Conservation (phyloP, 2,888 invertebrate genomes). For the Drosophila pseudotalamancana region DNA sequence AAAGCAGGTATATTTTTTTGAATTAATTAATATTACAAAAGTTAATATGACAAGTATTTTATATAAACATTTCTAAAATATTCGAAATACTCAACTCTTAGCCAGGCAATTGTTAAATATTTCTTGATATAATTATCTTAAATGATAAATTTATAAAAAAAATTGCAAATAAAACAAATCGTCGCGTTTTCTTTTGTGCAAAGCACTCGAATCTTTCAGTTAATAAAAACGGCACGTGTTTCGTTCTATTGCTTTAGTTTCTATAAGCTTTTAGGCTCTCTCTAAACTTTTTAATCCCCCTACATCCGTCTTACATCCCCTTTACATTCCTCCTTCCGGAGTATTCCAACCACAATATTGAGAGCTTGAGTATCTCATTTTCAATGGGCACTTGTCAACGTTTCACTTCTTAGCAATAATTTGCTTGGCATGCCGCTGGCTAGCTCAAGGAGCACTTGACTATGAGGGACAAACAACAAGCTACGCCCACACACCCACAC, state of each 20-base stretch:
- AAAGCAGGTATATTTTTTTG: too few species aligned
- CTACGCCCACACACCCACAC: slow-evolving; percentile 22
- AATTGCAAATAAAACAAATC: too few species aligned
- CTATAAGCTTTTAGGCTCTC: neutral
- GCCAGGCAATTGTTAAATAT: too few species aligned
- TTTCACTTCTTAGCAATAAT: slow-evolving; percentile 52
- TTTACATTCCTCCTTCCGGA: too few species aligned
- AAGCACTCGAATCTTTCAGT: neutral
- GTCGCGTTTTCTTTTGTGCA: neutral
- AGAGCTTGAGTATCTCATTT: slow-evolving; percentile 41
- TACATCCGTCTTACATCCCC: too few species aligned
- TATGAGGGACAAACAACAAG: slow-evolving; percentile 30
- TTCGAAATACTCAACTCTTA: too few species aligned
- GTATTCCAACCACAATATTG: slow-evolving; percentile 19
- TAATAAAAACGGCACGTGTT: slow-evolving; percentile 19
- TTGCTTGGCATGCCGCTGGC: slow-evolving; percentile 47
- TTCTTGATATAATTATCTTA: too few species aligned
- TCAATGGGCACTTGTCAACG: slow-evolving; percentile 67
- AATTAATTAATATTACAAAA: too few species aligned
- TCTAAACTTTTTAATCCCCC: slow-evolving; percentile 5
- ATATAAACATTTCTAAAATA: too few species aligned
- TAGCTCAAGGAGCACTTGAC: slow-evolving; percentile 56
- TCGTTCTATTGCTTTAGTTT: neutral
- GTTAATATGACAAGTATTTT: too few species aligned
- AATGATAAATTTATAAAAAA: too few species aligned